Base-by-base conservation (phyloP, 2,888 invertebrate species). In the Drosophila siamana region DNA sequence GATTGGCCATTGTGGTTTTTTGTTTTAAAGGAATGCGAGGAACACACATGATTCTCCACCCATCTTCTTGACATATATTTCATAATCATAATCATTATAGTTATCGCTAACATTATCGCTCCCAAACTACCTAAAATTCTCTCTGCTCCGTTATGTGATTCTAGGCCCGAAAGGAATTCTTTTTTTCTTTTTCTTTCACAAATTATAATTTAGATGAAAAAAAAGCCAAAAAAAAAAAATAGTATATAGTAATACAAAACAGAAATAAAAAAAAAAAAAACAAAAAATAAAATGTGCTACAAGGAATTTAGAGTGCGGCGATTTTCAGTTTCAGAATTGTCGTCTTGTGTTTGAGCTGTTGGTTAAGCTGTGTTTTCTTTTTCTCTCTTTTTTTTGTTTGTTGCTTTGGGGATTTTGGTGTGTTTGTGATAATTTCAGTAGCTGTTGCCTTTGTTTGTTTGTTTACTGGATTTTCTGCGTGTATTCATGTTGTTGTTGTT, bases 11-110 rank as follows among this genome's bases (percentile, higher is more conserved):
- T 33, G 33, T 33, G 33, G n/a, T 33, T 33, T 33, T 4, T 33
- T 4, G 4, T 33, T 30, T 30, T 28, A 56, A 36, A 67, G 73
- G 77, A 85, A 79, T 78, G 85, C 74, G 77, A 82, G 82, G 71
- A 78, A 74, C 73, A 70, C 67, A 62, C 46, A 41, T 55, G 62
- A 66, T 52, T 67, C 38, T 36, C 41, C 26, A 22, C 46, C 16
- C 41, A 59, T 52, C 16, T 24, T 33, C n/a, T 33, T 33, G 33
- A 33, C 33, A 33, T 33, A 33, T 33, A 19, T 48, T n/a, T 43
- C 22, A 19, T 43, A 13, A 16, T 54, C 15, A 33, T 43, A 59
- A 36, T 36, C 33, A 16, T 54, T 7, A 33, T 33, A 50, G 13
- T 36, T 22, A 60, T 28, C 50, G 13, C 22, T 15, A 48, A 38